Evolutionary conservation across 2,113 vertebrate species (phyloP).

Genomic region (Rhipidura dahli): DNA sequence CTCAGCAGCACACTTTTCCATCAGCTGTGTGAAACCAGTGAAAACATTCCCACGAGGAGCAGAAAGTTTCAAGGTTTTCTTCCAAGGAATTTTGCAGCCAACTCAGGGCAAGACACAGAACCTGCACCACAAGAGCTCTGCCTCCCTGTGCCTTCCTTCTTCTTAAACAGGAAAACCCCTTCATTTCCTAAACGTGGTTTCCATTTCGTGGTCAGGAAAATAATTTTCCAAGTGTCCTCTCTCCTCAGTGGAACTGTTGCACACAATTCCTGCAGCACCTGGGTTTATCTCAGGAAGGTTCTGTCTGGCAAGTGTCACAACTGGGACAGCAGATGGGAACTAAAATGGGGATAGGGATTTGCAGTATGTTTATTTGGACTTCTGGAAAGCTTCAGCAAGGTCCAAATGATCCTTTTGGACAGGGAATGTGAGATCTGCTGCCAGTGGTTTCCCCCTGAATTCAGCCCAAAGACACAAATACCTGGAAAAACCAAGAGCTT

Average conservation of each 20-base stretch:
- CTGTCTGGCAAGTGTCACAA: background rate
- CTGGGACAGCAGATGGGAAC: background rate
- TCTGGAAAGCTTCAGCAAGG: background rate
- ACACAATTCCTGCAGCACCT: background rate
- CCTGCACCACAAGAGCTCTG: background rate
- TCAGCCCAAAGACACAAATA: background rate
- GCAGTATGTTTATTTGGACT: background rate
- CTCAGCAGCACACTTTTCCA: background rate
- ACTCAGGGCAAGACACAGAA: background rate
- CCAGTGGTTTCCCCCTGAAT: background rate
- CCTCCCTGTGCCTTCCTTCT: background rate
- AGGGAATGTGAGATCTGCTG: background rate
- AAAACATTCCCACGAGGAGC: background rate
- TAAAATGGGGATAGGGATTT: background rate
- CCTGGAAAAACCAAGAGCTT: background rate
- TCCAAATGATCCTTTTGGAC: background rate
- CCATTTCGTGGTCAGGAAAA: background rate
- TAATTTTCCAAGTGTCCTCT: background rate
- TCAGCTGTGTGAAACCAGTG: background rate
- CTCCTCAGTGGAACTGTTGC: background rate
- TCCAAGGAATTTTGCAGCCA: background rate
- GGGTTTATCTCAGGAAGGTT: background rate
- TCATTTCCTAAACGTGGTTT: background rate
- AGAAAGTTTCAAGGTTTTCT: background rate
- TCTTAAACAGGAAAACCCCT: accelerated